phyloP scores from a whole-genome alignment of 23 tunicate genomes.

The Trididemnum nubilum region DNA sequence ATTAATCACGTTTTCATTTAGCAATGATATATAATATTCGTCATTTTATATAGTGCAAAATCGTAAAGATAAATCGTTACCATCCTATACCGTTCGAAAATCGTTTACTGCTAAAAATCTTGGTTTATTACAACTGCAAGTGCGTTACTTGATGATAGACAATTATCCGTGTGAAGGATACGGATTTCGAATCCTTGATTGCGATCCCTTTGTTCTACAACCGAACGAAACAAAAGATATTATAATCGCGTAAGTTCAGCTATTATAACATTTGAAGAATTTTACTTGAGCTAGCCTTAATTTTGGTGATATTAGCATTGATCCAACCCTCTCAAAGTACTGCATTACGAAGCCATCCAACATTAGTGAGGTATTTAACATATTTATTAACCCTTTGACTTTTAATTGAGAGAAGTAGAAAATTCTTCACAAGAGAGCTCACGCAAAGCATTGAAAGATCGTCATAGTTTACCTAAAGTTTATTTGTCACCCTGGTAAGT shows the following conservation, averaged over 20 bases:
- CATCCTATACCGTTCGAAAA: constrained; percentile 82
- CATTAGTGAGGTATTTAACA: no score
- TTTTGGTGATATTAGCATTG: not conserved
- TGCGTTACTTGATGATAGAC: constrained; percentile 64
- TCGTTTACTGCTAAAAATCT: constrained; percentile 83
- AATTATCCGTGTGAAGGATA: constrained; percentile 91
- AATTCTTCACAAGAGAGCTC: no score
- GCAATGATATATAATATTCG: not conserved
- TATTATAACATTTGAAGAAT: no score
- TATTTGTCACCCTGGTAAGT: no score
- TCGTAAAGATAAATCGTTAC: constrained; percentile 36
- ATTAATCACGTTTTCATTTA: no score
- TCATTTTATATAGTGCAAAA: constrained; percentile 41
- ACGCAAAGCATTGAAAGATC: no score
- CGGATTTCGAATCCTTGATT: constrained; percentile 81
- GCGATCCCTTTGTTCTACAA: constrained; percentile 59
- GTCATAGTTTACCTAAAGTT: no score
- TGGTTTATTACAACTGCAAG: constrained; percentile 60
- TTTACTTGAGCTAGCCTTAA: not conserved
- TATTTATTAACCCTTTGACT: no score
- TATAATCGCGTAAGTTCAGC: constrained; percentile 69
- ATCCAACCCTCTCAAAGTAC: no score
- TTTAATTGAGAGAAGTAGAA: no score
- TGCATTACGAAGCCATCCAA: no score
- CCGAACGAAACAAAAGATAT: constrained; percentile 74